phyloP scores from a whole-genome alignment of 2,113 vertebrate species.

The Rhombomys opimus region DNA sequence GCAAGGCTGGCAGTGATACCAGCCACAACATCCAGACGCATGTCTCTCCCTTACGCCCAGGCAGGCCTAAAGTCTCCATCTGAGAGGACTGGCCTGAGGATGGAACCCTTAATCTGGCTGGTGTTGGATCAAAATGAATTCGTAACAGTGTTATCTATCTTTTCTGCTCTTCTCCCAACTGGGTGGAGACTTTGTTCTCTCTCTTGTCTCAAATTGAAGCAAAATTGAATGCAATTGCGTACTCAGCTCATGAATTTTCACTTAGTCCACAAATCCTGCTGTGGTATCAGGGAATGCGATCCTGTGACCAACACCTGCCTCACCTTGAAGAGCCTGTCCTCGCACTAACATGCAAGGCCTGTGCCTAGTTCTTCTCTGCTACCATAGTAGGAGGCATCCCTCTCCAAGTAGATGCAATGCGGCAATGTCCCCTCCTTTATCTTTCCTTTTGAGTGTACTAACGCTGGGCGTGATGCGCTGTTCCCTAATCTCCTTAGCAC shows the following conservation, averaged over 20 bases:
- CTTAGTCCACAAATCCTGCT: neutral
- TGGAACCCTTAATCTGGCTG: too few relatives aligned
- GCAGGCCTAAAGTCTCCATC: too few relatives aligned
- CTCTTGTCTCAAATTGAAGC: neutral
- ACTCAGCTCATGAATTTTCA: neutral
- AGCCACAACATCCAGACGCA: too few relatives aligned
- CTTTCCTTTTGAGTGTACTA: neutral
- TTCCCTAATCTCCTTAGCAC: neutral
- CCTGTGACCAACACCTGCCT: neutral
- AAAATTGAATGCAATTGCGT: neutral
- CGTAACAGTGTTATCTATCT: too few relatives aligned
- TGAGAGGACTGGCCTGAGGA: too few relatives aligned
- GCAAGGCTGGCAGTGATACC: neutral
- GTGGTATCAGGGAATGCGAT: neutral
- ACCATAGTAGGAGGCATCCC: too few relatives aligned
- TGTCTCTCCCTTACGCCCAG: too few relatives aligned
- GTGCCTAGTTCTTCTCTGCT: neutral
- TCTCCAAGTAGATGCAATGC: neutral
- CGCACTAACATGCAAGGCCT: neutral
- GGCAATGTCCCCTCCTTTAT: neutral
- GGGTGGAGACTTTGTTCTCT: neutral
- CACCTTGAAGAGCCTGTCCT: neutral
- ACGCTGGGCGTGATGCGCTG: too few relatives aligned
- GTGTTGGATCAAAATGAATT: too few relatives aligned
- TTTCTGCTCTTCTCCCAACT: neutral